Conservation (phyloP, 2,888 invertebrate species). For the Sphaerophoria rueppellii region DNA sequence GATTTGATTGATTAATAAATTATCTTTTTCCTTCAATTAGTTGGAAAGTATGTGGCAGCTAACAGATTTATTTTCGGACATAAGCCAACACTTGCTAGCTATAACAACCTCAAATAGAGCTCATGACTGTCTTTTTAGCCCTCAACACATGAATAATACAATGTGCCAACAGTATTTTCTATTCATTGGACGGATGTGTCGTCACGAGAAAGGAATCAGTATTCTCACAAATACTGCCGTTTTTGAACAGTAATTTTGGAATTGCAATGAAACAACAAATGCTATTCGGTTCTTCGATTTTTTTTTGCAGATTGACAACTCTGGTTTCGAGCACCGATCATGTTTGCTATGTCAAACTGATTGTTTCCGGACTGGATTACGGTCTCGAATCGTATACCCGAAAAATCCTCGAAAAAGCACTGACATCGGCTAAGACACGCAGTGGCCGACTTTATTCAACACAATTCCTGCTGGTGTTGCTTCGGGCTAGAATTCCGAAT, state of each 20-base stretch:
- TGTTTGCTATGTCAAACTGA: conserved; percentile 96
- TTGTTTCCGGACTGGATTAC: conserved; percentile 96
- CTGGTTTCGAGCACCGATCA: conserved; percentile 92
- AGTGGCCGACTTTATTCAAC: conserved; percentile 91
- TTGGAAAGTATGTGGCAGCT: conserved; percentile 88
- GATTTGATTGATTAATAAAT: not conserved
- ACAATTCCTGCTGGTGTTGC: conserved; percentile 93
- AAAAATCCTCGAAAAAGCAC: conserved; percentile 84
- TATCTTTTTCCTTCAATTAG: conserved; percentile 78
- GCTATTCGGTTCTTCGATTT: conserved; percentile 12
- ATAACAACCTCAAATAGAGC: conserved; percentile 89
- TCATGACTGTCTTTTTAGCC: conserved; percentile 94
- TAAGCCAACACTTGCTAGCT: conserved; percentile 88
- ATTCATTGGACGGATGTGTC: conserved; percentile 93
- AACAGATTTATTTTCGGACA: conserved; percentile 91
- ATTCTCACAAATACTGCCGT: conserved; percentile 89
- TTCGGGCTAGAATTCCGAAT: conserved; percentile 88
- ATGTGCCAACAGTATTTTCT: conserved; percentile 97
- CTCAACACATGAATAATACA: conserved; percentile 93
- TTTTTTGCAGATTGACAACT: conserved; percentile 86
- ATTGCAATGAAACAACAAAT: not conserved
- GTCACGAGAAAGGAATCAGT: conserved; percentile 86
- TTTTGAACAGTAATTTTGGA: conserved; percentile 86
- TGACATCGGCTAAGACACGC: conserved; percentile 82
- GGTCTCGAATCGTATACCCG: conserved; percentile 88